Evolutionary conservation across 2,113 vertebrate genomes (phyloP).

Genomic region (Cinclus mexicanus): DNA sequence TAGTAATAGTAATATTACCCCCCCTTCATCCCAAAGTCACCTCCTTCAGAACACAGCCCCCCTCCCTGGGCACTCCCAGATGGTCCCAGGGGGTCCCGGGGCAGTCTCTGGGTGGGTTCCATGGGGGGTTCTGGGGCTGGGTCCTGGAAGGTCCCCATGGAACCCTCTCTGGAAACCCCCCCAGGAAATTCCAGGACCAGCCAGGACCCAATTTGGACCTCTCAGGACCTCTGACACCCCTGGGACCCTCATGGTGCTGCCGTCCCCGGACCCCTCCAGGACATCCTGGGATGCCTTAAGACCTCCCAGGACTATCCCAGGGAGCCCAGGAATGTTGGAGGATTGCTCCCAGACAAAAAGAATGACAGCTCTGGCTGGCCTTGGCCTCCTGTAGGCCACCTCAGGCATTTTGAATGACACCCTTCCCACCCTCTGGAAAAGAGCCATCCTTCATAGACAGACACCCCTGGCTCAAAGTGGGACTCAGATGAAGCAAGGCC

Average conservation of each 20-base stretch:
- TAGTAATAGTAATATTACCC: neutral
- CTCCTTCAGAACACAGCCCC: neutral
- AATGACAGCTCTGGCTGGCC: neutral
- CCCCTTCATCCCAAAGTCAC: neutral
- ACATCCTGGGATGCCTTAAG: neutral
- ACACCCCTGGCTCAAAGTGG: neutral
- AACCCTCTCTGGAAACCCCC: neutral
- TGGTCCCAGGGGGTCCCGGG: too few relatives aligned
- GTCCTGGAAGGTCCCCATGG: neutral
- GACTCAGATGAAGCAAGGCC: rapidly evolving
- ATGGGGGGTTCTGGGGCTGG: neutral
- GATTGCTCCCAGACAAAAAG: neutral
- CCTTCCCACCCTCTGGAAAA: neutral
- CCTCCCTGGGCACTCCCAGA: neutral
- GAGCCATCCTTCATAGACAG: neutral
- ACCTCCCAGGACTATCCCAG: too few relatives aligned
- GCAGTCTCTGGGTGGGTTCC: neutral
- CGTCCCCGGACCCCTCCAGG: rapidly evolving
- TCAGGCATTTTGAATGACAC: neutral
- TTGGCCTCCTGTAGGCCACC: neutral
- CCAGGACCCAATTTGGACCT: neutral
- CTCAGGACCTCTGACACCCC: too few relatives aligned
- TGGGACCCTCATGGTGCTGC: too few relatives aligned
- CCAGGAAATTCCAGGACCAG: neutral
- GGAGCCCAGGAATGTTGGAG: neutral